Conservation (phyloP, 2,888 invertebrate species). For the Diabrotica balteata region DNA sequence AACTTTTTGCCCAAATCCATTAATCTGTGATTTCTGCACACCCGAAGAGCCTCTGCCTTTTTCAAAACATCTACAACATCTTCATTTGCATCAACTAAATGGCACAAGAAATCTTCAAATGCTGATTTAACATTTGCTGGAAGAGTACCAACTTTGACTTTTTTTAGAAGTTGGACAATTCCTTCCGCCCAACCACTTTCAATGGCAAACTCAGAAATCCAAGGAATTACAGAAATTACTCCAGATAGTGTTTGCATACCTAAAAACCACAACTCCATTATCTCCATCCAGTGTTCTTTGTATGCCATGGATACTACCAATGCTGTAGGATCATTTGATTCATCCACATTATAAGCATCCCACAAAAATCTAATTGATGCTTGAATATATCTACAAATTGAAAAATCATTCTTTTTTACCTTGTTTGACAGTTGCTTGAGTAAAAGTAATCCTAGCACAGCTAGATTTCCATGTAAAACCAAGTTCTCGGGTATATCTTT, state of each 20-base stretch:
- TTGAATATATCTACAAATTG: conserved; percentile 88
- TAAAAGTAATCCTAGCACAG: conserved; percentile 81
- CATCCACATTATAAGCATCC: conserved; percentile 92
- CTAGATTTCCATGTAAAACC: conserved; percentile 83
- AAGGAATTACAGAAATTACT: conserved; percentile 82
- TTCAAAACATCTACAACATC: conserved; percentile 78
- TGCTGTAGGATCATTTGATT: conserved; percentile 82
- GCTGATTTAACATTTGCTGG: conserved; percentile 87
- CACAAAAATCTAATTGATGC: conserved; percentile 89
- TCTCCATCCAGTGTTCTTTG: conserved; percentile 87
- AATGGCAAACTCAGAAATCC: conserved; percentile 89
- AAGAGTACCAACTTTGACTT: conserved; percentile 83
- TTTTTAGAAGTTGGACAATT: conserved; percentile 80
- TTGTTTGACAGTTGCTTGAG: conserved; percentile 84
- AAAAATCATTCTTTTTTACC: conserved; percentile 87
- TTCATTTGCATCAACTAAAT: conserved; percentile 80
- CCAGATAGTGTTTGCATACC: conserved; percentile 87
- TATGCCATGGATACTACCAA: conserved; percentile 86
- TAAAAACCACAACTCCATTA: conserved; percentile 91
- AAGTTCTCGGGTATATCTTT: conserved; percentile 85
- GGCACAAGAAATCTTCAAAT: conserved; percentile 88
- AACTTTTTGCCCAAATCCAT: conserved; percentile 89
- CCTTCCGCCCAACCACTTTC: conserved; percentile 95
- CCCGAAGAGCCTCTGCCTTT: conserved; percentile 81
- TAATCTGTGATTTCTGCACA: conserved; percentile 85